Percentiles rank a stretch among this genome's conserved stretches.
Conservation (phyloP, 2,888 invertebrate species). For the Cepaea hortensis region DNA sequence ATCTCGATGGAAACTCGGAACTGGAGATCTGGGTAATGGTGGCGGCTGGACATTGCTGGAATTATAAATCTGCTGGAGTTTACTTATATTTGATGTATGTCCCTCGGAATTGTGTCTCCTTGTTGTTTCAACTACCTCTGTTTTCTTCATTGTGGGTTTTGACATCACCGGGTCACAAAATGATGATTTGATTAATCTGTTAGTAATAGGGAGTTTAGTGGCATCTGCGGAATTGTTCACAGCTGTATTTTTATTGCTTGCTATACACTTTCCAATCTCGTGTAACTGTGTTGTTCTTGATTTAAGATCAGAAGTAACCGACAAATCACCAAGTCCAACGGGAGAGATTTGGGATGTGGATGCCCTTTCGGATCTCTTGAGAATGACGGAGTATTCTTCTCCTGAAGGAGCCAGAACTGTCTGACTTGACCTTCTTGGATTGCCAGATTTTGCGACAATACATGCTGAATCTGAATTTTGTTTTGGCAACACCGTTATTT, state of each 20-base stretch:
- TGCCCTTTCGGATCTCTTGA: constrained; percentile 19
- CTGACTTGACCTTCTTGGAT: not conserved
- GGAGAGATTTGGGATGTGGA: not conserved
- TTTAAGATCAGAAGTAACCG: not conserved
- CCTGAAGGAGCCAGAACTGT: constrained; percentile 17
- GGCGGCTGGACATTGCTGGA: not conserved
- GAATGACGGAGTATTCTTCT: constrained; percentile 32
- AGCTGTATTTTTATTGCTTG: not conserved
- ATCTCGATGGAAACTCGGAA: not conserved
- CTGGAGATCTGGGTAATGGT: constrained; percentile 8
- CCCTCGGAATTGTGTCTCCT: not conserved
- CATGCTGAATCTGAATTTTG: not conserved
- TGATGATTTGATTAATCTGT: not conserved
- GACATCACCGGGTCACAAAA: not conserved
- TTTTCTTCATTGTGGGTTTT: not conserved
- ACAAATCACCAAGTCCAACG: not conserved
- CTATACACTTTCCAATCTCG: not conserved
- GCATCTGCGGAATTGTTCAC: not conserved
- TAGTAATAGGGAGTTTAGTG: not conserved
- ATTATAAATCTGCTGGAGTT: not conserved
- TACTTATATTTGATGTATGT: not conserved
- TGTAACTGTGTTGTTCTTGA: not conserved
- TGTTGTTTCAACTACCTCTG: not conserved
- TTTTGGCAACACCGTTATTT: not conserved
- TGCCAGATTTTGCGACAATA: not conserved